Conservation (phyloP, 2,888 invertebrate genomes). For the Polia nebulosa region DNA sequence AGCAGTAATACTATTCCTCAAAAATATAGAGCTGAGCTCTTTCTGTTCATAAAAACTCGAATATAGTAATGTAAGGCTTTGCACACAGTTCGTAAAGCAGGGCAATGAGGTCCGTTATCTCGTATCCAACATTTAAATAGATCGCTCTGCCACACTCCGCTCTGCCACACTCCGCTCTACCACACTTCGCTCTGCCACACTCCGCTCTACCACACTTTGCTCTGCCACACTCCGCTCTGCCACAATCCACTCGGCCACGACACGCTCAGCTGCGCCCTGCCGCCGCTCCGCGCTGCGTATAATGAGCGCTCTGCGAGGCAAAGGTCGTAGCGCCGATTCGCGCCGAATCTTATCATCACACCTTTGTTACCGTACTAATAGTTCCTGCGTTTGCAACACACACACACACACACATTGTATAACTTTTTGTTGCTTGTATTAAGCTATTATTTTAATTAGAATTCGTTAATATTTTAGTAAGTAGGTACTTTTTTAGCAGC, state of each 20-base stretch:
- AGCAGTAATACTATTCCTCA: background rate
- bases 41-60: background rate
- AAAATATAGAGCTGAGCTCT: background rate
- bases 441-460: no score
- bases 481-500: no score
- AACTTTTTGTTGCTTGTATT: background rate
- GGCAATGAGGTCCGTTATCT: background rate
- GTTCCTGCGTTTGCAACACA: background rate
- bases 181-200: background rate
- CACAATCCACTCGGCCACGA: background rate
- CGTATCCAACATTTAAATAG: constrained; percentile 14
- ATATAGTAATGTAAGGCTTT: background rate
- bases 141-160: background rate
- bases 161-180: background rate
- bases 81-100: background rate
- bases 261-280: no score
- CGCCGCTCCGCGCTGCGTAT: background rate
- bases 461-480: no score
- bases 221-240: background rate
- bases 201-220: background rate
- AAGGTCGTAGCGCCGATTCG: constrained; percentile 5
- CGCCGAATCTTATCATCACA: constrained; percentile 28
- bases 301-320: constrained; percentile 2
- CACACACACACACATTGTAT: background rate
- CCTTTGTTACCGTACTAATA: constrained; percentile 15